These are phyloP conservation scores for Caenorhabditis brenneri DNA, from an alignment of 1,140 invertebrate species.

Conservation along the genomic window DNA sequence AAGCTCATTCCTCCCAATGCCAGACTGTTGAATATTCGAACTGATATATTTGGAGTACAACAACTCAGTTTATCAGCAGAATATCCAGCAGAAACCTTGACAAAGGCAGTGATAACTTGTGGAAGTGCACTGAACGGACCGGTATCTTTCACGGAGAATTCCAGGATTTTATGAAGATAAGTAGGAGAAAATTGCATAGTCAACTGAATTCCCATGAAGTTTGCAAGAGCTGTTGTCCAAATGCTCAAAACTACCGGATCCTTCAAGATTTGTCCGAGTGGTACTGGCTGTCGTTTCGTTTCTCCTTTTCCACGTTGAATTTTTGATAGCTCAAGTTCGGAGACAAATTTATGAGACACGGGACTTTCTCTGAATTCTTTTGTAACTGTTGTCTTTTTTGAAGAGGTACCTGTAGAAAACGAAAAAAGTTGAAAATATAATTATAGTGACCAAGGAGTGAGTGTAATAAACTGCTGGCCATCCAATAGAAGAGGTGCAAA, in stretches of 20 bases:
- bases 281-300: constrained; percentile 36
- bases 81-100: constrained; percentile 44
- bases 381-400: not conserved
- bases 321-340: constrained; percentile 36
- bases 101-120: constrained; percentile 36
- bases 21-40: constrained; percentile 48
- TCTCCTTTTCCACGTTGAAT: constrained; percentile 50
- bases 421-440: constrained; percentile 25
- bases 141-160: constrained; percentile 48
- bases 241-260: constrained; percentile 31
- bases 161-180: constrained; percentile 49
- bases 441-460: not conserved
- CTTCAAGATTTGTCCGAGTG: constrained; percentile 26
- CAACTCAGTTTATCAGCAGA: constrained; percentile 46
- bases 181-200: constrained; percentile 51
- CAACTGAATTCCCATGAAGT: constrained; percentile 50
- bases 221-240: constrained; percentile 47
- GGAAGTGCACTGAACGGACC: constrained; percentile 45
- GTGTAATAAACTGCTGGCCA: constrained; percentile 46
- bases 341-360: constrained; percentile 23
- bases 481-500: constrained; percentile 47
- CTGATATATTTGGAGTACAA: constrained; percentile 14
- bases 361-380: constrained; percentile 43
- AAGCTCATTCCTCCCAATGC: constrained; percentile 44
- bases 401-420: constrained; percentile 21